Percentiles rank a stretch among this genome's conserved stretches.
phyloP scores from a whole-genome alignment of 2,797 vertebrate genomes.

The Calcarius lapponicus region DNA sequence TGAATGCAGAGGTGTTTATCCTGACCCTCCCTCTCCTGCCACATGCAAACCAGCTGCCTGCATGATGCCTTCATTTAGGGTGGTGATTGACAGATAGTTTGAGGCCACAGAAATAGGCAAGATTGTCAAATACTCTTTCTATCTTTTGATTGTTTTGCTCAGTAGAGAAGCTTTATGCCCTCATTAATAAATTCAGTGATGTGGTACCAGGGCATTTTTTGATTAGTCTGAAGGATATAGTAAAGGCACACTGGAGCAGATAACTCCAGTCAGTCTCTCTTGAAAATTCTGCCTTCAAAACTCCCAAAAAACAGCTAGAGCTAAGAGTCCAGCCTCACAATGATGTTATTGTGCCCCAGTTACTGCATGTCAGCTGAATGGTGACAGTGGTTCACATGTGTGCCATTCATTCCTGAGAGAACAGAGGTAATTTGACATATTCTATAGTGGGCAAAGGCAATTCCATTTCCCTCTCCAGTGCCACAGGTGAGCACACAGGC shows the following conservation, averaged over 20 bases:
- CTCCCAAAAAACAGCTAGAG: not conserved
- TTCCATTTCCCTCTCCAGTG: not conserved
- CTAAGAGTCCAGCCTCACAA: not conserved
- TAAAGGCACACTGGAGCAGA: not conserved
- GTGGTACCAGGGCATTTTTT: not conserved
- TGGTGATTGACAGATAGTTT: not conserved
- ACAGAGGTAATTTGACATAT: not conserved
- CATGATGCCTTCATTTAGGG: conserved; percentile 3
- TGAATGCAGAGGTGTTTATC: conserved; percentile 28
- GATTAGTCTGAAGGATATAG: not conserved
- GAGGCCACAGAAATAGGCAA: not conserved
- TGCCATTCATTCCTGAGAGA: not conserved
- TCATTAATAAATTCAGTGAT: not conserved
- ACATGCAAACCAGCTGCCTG: conserved; percentile 9
- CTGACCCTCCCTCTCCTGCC: not conserved
- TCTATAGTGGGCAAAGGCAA: not conserved
- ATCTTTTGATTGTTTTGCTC: not conserved
- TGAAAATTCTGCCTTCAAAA: not conserved
- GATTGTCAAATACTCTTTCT: not conserved
- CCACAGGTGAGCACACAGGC: not conserved
- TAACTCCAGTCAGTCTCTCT: not conserved
- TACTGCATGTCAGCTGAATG: not conserved
- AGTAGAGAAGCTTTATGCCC: not conserved
- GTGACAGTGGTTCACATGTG: not conserved
- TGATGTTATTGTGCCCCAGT: not conserved